These are phyloP conservation scores for Tursiops truncatus DNA, from an alignment of 2,113 vertebrate genomes.

Conservation along the genomic window DNA sequence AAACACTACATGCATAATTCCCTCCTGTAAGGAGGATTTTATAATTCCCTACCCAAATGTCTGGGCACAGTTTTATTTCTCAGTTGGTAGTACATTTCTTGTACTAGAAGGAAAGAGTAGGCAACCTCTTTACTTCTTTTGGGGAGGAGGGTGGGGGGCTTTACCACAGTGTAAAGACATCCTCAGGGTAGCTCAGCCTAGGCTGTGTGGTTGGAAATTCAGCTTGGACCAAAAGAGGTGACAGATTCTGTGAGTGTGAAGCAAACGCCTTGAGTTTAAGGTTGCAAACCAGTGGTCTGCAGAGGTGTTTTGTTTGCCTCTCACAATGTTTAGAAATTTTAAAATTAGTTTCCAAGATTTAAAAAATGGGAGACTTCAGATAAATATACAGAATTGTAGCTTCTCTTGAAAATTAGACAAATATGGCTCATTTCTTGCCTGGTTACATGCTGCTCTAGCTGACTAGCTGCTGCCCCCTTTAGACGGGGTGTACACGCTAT, in stretches of 20 bases:
- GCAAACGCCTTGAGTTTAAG: background rate
- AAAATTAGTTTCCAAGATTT: background rate
- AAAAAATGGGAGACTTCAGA: background rate
- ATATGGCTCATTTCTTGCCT: background rate
- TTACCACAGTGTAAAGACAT: background rate
- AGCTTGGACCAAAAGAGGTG: background rate
- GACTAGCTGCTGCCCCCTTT: background rate
- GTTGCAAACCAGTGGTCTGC: background rate
- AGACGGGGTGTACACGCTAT: fast-evolving
- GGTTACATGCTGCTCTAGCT: too few relatives aligned
- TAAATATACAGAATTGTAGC: background rate
- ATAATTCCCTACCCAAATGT: slow-evolving; percentile 78
- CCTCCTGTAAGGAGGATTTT: slow-evolving; percentile 74
- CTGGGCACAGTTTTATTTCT: slow-evolving; percentile 68
- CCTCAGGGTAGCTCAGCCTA: background rate
- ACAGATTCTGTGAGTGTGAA: background rate
- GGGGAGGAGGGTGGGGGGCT: background rate
- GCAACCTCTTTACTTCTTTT: background rate
- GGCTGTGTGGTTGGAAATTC: background rate
- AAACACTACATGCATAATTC: slow-evolving; percentile 71
- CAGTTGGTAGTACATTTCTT: slow-evolving; percentile 47
- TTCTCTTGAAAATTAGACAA: background rate
- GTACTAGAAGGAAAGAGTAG: background rate
- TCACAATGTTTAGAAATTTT: background rate
- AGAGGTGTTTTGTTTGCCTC: background rate